Conservation (phyloP, 2,797 vertebrate genomes). For the Pteronotus mesoamericanus region DNA sequence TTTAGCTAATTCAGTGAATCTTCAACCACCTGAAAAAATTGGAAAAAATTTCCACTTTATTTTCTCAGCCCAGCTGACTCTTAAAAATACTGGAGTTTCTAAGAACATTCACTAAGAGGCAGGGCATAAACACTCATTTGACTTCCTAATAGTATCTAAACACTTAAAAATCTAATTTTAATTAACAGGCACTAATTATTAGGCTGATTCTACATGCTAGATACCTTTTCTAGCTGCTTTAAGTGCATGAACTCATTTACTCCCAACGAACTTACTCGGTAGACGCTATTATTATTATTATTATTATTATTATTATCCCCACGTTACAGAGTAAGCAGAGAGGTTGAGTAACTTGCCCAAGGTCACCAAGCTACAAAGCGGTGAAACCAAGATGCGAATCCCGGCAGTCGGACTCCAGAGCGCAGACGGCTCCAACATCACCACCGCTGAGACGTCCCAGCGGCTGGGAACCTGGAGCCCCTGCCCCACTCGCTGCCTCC, state of each 20-base stretch:
- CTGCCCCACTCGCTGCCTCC: not conserved
- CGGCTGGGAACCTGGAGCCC: not conserved
- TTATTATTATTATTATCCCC: not conserved
- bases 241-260: not conserved
- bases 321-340: not conserved
- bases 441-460: not conserved
- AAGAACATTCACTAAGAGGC: not conserved
- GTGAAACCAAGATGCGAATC: not conserved
- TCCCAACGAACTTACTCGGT: not conserved
- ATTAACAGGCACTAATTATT: not conserved
- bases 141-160: not conserved
- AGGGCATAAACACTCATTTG: not conserved
- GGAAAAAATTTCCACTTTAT: not conserved
- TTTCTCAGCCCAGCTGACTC: not conserved
- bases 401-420: not conserved
- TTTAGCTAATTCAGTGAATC: not conserved
- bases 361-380: slow-evolving; percentile 28
- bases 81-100: not conserved
- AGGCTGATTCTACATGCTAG: not conserved
- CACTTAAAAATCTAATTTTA: not conserved
- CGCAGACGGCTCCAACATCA: not conserved
- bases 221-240: not conserved
- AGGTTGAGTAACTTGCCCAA: slow-evolving; percentile 7
- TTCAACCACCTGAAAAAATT: not conserved
- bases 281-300: too few species aligned